Base-by-base conservation (phyloP, 2,888 invertebrate genomes). In the Patella pellucida region DNA sequence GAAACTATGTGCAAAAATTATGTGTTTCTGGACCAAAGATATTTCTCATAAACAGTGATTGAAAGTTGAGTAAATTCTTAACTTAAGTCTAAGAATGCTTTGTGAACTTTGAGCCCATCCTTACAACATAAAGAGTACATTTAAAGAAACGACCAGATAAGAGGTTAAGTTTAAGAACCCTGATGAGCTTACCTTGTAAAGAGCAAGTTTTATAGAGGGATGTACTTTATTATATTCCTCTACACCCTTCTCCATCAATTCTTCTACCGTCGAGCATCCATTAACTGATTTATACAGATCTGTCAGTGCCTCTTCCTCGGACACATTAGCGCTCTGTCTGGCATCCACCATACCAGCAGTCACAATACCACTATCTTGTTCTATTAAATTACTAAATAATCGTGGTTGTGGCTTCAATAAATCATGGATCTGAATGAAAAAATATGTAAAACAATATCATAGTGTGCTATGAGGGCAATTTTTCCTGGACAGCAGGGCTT, bases 181-280 rank as follows among this genome's bases (percentile, higher is more conserved):
- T 41, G 41, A 12, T 41, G 41, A 12, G 23, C 71, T 77, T 76
- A 90, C 90, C 86, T 86, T 88, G 81, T 90, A 90, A 16, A 91
- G 82, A 7, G 89, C 85, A 51, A 91, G 78, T 68, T 87, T 87
- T 75, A 91, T 90, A 50, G 86, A 79, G 1, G 90, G 91, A 75
- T 90, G 86, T 67, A 85, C 86, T 79, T 91, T 91, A 81, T 90
- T 91, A 81, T 88, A 90, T 73, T 90, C 91, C 70, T 90, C 89
- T 1, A 89, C 87, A 3, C 87, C 90, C 77, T 85, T 87, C 67
- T 83, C 82, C 82, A 90, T 82, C 71, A 90, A 82, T 5, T 84
- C 83, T 73, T 84, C 83, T 54, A 86, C 82, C 9, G 82, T 83
- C 7, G 78, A 75, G 16, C 73, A 70, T 50, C 82, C 84, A 72